Base-by-base conservation (phyloP, 2,797 vertebrate genomes). In the Acipenser ruthenus region DNA sequence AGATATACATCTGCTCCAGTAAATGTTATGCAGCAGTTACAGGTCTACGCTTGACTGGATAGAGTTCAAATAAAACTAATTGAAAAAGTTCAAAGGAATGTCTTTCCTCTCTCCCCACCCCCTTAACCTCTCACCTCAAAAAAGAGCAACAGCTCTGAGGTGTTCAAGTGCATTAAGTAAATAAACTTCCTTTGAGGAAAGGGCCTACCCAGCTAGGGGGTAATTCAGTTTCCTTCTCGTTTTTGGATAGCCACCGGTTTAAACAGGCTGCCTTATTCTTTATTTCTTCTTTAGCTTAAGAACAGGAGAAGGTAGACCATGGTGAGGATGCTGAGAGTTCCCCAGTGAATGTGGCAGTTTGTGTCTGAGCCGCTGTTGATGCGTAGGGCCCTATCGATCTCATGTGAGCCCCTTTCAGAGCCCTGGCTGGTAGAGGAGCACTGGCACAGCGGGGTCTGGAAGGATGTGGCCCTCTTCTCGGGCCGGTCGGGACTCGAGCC, bases 361-460 rank as follows among this genome's bases (percentile, higher is more conserved):
- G 72, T 18, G 50, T 72, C 69, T 0, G 69, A 48, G 47, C 88
- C 80, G 68, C 64, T 51, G 72, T 73, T 86, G 64, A 73, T 73
- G 18, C 68, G 77, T 49, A 58, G 79, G 47, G 78, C 72, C 37
- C 73, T 68, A 66, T 89, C 86, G 0, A 68, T 62, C 58, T 87
- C 86, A 8, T 88, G 86, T 0, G 67, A 67, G 69, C 81, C 72
- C 78, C 79, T 82, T 12, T 92, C 88, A 0, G 85, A 66, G 60
- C 80, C 72, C 63, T 82, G 82, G 12, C 80, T 81, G 50, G 91
- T 90, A 0, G 92, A 87, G 0, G 91, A 87, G 0, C 96, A 99
- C 80, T 93, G 94, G 49, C 95, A 86, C 76, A 99, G 83, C 11
- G 95, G 94, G 82, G 90, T 93, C 87, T 99, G 96, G 82, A 97